Evolutionary conservation across 2,797 vertebrate genomes (phyloP).

Genomic region (Alcedo quadribrachys): DNA sequence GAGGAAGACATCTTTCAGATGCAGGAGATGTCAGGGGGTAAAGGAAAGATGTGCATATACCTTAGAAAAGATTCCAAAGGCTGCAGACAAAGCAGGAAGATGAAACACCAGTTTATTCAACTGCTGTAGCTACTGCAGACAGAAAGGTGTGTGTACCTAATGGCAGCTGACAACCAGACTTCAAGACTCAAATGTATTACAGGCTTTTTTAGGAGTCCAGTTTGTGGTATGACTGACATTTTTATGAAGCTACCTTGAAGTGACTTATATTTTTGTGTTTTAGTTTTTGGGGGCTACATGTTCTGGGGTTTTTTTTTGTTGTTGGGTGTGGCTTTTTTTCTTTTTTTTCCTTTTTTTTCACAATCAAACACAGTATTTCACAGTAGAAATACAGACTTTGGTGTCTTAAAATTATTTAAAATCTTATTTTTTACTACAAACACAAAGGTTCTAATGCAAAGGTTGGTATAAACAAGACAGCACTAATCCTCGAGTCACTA

Average conservation of each 20-base stretch:
- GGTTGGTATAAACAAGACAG: neutral
- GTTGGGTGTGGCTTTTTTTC: accelerated
- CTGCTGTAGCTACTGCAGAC: neutral
- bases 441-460: neutral
- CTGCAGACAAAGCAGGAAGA: neutral
- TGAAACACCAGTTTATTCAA: neutral
- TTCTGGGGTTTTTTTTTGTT: accelerated
- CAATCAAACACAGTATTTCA: neutral
- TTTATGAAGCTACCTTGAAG: neutral
- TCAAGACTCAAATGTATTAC: neutral
- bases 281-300: too few relatives aligned
- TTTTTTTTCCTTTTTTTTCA: neutral
- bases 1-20: neutral
- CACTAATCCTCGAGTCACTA: neutral
- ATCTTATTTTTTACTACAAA: neutral
- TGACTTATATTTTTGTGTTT: neutral
- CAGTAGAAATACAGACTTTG: neutral
- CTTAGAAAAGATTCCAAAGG: neutral
- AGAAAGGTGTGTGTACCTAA: neutral
- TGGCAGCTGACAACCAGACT: neutral
- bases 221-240: neutral
- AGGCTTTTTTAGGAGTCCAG: neutral
- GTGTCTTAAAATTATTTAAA: neutral
- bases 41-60: neutral
- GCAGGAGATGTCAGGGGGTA: neutral